Conservation (phyloP, 2,113 vertebrate genomes). For the Etheostoma cragini region DNA sequence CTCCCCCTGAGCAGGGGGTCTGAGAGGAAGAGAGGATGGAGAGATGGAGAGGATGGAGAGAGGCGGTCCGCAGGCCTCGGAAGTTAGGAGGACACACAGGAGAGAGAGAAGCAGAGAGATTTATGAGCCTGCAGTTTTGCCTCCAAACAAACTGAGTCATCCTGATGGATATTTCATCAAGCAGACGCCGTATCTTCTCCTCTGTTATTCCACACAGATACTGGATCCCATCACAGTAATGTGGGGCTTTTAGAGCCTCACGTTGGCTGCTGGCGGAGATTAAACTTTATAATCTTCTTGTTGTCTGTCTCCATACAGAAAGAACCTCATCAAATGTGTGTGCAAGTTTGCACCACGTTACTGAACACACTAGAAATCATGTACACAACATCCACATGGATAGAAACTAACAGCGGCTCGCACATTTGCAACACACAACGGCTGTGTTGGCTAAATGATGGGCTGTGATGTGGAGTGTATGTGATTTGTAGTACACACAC, state of each 20-base stretch:
- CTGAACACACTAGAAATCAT: background rate
- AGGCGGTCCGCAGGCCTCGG: background rate
- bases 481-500: background rate
- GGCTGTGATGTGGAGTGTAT: background rate
- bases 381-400: background rate
- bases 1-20: slow-evolving; percentile 10
- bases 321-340: background rate
- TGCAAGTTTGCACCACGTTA: background rate
- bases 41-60: background rate
- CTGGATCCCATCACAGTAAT: background rate
- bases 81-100: background rate
- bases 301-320: background rate
- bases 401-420: background rate
- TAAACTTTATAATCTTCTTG: background rate
- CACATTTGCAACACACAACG: background rate
- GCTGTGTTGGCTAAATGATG: background rate
- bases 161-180: slow-evolving; percentile 20
- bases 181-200: background rate
- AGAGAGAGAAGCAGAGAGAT: background rate
- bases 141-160: slow-evolving; percentile 24
- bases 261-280: background rate
- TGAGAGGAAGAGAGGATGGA: background rate
- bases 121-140: slow-evolving; percentile 12
- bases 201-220: background rate
- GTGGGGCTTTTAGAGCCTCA: background rate